Conservation (phyloP, 1,140 invertebrate species). For the Sinella curviseta region DNA sequence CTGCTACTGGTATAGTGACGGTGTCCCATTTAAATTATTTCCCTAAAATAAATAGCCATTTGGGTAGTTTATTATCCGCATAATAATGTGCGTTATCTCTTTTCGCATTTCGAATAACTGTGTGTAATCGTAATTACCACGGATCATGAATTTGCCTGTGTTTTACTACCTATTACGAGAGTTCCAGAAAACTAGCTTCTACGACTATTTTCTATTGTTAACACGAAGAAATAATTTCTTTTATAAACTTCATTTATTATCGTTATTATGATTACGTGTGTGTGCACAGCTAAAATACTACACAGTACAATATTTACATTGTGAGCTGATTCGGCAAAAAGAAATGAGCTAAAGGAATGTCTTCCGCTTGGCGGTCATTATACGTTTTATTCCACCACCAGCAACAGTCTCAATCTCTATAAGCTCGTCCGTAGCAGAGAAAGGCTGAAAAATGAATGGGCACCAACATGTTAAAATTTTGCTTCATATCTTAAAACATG, state of each 20-base stretch:
- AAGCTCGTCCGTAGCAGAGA: no score
- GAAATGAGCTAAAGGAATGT: background rate
- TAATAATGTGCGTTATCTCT: constrained; percentile 9
- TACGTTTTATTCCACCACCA: background rate
- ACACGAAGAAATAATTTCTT: background rate
- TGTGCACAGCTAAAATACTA: no score
- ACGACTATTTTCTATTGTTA: background rate
- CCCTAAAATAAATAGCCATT: background rate
- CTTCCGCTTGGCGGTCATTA: constrained; percentile 1
- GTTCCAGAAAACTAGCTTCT: no score
- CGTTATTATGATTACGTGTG: background rate
- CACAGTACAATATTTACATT: no score
- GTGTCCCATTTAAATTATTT: background rate
- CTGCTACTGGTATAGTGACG: no score
- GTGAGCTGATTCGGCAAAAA: no score
- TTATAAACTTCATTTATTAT: background rate
- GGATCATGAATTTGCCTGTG: constrained; percentile 9
- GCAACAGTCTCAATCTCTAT: no score
- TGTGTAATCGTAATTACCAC: background rate
- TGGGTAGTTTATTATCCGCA: background rate
- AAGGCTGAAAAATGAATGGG: no score
- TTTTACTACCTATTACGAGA: no score
- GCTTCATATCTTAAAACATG: background rate
- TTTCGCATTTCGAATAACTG: background rate
- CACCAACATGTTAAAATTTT: no score